phyloP scores from a whole-genome alignment of 2,113 vertebrate genomes.

The Elachura formosa region DNA sequence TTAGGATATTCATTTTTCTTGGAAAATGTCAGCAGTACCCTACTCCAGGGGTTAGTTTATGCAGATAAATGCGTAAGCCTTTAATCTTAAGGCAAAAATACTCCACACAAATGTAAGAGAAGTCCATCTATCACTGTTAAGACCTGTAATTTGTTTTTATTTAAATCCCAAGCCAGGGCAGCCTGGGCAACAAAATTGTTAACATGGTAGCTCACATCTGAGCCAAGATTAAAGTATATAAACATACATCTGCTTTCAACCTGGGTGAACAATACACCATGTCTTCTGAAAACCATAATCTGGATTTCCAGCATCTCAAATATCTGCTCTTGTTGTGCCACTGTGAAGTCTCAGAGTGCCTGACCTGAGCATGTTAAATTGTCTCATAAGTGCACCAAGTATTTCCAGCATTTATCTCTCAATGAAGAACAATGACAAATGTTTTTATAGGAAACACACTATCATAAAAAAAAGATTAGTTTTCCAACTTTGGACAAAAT shows the following conservation, averaged over 20 bases:
- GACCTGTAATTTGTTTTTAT: constrained; percentile 83
- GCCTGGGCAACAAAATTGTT: constrained; percentile 65
- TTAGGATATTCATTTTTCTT: constrained; percentile 95
- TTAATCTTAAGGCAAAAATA: constrained; percentile 81
- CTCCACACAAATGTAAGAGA: constrained; percentile 73
- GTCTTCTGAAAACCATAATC: constrained; percentile 17
- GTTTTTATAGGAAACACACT: constrained; percentile 41
- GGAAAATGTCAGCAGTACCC: constrained; percentile 89
- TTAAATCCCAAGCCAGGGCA: constrained; percentile 77
- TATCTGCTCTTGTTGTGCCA: constrained; percentile 13
- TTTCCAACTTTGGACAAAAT: constrained; percentile 27
- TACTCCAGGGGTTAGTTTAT: constrained; percentile 86
- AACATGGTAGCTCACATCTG: constrained; percentile 64
- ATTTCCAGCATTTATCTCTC: constrained; percentile 39
- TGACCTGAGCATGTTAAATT: constrained; percentile 3
- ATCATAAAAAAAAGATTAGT: constrained; percentile 1
- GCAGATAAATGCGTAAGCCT: constrained; percentile 82
- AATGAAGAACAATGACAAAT: constrained; percentile 46
- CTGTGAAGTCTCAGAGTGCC: constrained; percentile 3
- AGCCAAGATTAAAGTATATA: constrained; percentile 67
- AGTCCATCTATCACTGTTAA: constrained; percentile 84
- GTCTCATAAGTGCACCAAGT: not conserved
- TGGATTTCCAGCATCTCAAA: constrained; percentile 5
- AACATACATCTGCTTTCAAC: constrained; percentile 50
- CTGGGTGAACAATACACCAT: constrained; percentile 16